These are phyloP conservation scores for Notiomystis cincta DNA, from an alignment of 2,113 vertebrate genomes.

Conservation along the genomic window DNA sequence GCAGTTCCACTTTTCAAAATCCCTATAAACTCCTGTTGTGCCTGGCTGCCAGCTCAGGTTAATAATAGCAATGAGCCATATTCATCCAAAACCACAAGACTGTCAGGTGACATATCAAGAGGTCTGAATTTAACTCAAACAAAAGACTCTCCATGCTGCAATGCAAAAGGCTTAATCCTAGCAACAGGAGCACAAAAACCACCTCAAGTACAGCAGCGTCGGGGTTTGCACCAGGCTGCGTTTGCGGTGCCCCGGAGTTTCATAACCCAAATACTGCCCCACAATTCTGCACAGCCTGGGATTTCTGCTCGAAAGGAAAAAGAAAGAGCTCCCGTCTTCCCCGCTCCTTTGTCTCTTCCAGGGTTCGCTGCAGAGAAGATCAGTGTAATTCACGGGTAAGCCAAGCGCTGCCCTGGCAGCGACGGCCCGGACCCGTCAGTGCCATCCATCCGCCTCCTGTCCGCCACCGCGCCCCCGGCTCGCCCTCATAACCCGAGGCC, in stretches of 20 bases:
- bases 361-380: neutral
- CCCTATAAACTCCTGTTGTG: conserved; percentile 69
- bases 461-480: neutral
- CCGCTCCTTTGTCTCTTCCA: conserved; percentile 8
- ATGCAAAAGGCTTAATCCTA: conserved; percentile 62
- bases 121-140: conserved; percentile 75
- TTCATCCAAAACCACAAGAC: conserved; percentile 93
- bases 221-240: neutral
- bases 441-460: conserved; percentile 43
- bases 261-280: conserved; percentile 15
- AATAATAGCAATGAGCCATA: conserved; percentile 92
- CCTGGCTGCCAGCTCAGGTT: conserved; percentile 76
- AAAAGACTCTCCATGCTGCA: conserved; percentile 74
- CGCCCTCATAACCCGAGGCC: conserved; percentile 15
- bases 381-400: conserved; percentile 7
- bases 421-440: neutral
- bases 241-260: neutral
- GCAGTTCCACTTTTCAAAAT: conserved; percentile 72
- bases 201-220: neutral
- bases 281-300: neutral
- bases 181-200: conserved; percentile 25
- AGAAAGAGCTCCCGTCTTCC: neutral
- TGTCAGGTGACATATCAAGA: conserved; percentile 86
- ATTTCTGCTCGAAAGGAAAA: conserved; percentile 11
- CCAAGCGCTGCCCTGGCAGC: conserved; percentile 4